These are phyloP conservation scores for Macaca fascicularis DNA, from an alignment of 2,113 vertebrate species.

Conservation along the genomic window T2T-MFA8v1.1 NC_088391.1:40843001-40843500, in stretches of 20 bases:
- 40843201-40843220: background rate
- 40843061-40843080: background rate
- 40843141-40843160: background rate
- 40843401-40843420: background rate
- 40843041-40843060: background rate
- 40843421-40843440: background rate
- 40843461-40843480: background rate
- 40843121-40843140: background rate
- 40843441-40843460: background rate
- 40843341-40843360: background rate
- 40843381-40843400: background rate
- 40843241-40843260: background rate
- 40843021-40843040: background rate
- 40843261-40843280: background rate
- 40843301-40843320: background rate
- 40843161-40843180: background rate
- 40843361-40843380: background rate
- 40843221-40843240: background rate
- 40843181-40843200: background rate
- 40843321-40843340: background rate
- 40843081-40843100: background rate
- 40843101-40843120: background rate
- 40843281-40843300: background rate
- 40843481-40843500: background rate
- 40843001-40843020: background rate